phyloP scores from a whole-genome alignment of 2,797 vertebrate species.

The Columba guinea region DNA sequence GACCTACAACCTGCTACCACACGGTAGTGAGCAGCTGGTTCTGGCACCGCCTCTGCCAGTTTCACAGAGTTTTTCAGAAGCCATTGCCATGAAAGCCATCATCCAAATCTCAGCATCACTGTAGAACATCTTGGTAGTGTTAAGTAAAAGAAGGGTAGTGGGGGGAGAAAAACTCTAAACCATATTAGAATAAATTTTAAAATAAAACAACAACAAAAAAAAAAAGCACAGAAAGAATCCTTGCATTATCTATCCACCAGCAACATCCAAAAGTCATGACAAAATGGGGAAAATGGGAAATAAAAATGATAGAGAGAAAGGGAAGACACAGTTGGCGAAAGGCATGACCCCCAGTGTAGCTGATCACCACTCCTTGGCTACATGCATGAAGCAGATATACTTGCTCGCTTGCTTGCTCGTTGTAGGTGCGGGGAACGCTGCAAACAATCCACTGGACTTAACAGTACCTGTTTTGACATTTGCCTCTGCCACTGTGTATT shows the following conservation, averaged over 20 bases:
- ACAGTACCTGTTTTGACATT: neutral
- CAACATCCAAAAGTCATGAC: fast-evolving
- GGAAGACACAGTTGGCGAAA: neutral
- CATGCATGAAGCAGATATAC: neutral
- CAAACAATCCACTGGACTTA: neutral
- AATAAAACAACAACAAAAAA: neutral
- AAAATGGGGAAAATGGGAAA: neutral
- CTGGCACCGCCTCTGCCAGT: neutral
- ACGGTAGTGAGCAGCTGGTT: neutral
- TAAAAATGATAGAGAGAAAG: neutral
- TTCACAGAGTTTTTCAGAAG: neutral
- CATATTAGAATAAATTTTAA: neutral
- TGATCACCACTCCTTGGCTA: fast-evolving
- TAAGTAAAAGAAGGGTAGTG: neutral
- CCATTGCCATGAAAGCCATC: neutral
- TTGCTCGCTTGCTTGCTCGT: neutral
- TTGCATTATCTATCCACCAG: neutral
- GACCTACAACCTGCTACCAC: neutral
- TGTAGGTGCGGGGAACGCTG: fast-evolving
- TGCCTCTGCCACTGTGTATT: neutral
- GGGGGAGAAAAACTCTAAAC: neutral
- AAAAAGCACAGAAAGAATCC: neutral
- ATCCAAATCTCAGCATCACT: neutral
- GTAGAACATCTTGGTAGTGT: neutral
- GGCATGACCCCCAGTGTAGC: neutral